Conservation (phyloP, 2,113 vertebrate genomes). For the Eonycteris spelaea region DNA sequence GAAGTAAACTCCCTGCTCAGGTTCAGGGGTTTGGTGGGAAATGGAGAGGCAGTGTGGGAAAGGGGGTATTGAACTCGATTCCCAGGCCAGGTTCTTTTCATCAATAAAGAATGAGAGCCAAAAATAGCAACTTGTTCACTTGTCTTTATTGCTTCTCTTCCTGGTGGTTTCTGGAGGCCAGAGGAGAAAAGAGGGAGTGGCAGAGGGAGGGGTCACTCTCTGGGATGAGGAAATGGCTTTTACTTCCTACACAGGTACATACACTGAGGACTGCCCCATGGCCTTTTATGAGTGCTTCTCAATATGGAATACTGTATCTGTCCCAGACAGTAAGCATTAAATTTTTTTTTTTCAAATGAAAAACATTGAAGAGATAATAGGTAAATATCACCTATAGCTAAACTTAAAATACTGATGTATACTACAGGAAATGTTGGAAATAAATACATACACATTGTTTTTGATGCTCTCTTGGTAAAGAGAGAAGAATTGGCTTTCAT, state of each 20-base stretch:
- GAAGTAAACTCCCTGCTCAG: background rate
- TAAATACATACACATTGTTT: background rate
- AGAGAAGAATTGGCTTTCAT: background rate
- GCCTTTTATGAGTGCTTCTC: background rate
- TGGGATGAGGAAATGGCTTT: background rate
- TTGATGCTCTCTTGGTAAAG: background rate
- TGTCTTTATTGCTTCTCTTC: background rate
- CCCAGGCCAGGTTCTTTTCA: background rate
- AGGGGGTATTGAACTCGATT: background rate
- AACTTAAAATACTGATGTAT: background rate
- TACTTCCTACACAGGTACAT: background rate
- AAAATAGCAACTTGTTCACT: background rate
- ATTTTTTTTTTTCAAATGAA: background rate
- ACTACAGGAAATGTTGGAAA: background rate
- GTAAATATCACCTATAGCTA: background rate
- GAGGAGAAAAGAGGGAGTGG: background rate
- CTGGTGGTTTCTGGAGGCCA: background rate
- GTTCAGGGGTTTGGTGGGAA: background rate
- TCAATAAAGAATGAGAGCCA: background rate
- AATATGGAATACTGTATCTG: background rate
- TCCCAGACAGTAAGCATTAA: background rate
- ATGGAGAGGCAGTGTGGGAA: background rate
- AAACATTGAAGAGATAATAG: conserved; percentile 4
- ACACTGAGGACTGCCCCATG: background rate
- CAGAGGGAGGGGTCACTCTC: background rate